phyloP scores from a whole-genome alignment of 2,113 vertebrate species.

The Larimichthys polyactis region DNA sequence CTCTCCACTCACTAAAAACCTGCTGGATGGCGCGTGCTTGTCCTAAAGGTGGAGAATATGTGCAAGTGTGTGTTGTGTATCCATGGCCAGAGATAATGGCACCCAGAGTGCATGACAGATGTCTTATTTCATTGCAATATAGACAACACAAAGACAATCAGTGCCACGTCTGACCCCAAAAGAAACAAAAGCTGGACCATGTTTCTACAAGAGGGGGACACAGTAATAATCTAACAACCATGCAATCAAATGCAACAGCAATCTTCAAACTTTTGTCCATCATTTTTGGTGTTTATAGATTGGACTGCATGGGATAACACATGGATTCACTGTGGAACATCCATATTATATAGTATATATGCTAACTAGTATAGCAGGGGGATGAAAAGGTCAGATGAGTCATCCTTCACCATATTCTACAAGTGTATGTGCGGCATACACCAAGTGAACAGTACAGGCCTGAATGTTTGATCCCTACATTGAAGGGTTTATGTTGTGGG shows the following conservation, averaged over 20 bases:
- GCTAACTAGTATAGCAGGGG: no score
- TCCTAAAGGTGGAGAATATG: constrained; percentile 48
- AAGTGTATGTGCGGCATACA: no score
- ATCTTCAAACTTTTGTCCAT: neutral
- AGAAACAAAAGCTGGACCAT: neutral
- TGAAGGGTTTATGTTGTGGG: no score
- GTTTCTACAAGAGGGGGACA: neutral
- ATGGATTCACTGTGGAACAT: neutral
- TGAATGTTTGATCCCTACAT: no score
- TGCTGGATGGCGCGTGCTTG: constrained; percentile 45
- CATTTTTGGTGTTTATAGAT: neutral
- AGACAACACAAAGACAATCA: constrained; percentile 24
- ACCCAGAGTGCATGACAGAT: constrained; percentile 45
- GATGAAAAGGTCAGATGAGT: no score
- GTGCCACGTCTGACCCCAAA: neutral
- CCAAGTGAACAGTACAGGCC: no score
- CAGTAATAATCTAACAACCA: neutral
- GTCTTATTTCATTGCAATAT: constrained; percentile 53
- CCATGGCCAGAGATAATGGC: constrained; percentile 36
- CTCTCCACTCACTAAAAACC: constrained; percentile 52
- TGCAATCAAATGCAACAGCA: neutral
- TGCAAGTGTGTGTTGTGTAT: constrained; percentile 14
- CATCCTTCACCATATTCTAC: no score
- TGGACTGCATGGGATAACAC: neutral
- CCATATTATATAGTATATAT: no score